Percentiles rank a stretch among this genome's conserved stretches.
Conservation (phyloP, 2,888 invertebrate species). For the Pheosia gnoma region DNA sequence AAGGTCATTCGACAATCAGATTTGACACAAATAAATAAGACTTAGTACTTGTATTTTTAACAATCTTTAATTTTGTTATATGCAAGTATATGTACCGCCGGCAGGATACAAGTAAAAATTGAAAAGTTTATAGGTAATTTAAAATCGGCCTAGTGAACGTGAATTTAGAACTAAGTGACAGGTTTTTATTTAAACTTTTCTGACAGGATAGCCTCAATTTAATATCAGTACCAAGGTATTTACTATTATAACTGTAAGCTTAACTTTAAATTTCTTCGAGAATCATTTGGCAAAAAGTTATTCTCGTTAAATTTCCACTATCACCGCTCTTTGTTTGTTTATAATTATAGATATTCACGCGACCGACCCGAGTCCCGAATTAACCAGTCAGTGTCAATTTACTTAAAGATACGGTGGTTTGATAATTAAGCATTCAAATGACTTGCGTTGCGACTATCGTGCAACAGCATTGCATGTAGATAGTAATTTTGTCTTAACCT, state of each 20-base stretch:
- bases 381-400: not conserved
- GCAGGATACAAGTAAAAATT: not conserved
- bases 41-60: not conserved
- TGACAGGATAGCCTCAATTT: no score
- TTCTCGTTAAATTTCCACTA: not conserved
- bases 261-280: no score
- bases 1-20: not conserved
- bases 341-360: not conserved
- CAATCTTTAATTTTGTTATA: not conserved
- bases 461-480: constrained; percentile 31
- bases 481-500: constrained; percentile 30
- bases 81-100: not conserved
- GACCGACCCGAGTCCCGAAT: not conserved
- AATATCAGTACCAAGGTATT: no score
- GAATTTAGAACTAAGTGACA: not conserved
- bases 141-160: not conserved
- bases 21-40: not conserved
- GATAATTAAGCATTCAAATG: constrained; percentile 1
- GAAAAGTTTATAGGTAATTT: not conserved
- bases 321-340: not conserved
- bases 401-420: not conserved
- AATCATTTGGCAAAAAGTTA: not conserved
- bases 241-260: no score
- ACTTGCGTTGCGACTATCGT: constrained; percentile 21
- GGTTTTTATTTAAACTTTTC: not conserved